Conservation (phyloP, 2,797 vertebrate genomes). For the Petrocephalus sullivani region DNA sequence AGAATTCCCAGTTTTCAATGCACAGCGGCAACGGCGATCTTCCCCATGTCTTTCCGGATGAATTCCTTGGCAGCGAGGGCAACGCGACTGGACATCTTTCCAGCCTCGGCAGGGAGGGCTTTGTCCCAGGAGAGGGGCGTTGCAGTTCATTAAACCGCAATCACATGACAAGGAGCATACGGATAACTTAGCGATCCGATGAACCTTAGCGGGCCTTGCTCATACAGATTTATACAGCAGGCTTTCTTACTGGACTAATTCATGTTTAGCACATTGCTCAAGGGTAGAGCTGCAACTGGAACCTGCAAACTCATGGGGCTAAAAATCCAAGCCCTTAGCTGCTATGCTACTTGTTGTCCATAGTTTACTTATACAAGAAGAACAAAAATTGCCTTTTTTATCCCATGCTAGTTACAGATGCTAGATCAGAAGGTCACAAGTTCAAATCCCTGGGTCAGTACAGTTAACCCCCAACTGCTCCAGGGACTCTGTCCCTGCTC, state of each 20-base stretch:
- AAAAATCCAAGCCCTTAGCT: neutral
- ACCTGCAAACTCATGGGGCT: neutral
- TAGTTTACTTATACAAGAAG: neutral
- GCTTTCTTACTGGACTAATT: neutral
- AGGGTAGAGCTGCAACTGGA: neutral
- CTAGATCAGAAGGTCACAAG: neutral
- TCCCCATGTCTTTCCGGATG: neutral
- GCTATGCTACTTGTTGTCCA: neutral
- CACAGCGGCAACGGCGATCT: neutral
- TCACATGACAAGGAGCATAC: constrained; percentile 15
- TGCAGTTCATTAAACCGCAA: neutral
- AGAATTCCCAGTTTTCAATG: neutral
- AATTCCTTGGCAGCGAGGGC: constrained; percentile 1
- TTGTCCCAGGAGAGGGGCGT: neutral
- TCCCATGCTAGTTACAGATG: neutral
- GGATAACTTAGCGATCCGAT: neutral
- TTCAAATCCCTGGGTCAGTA: neutral
- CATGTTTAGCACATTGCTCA: neutral
- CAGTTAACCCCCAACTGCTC: neutral
- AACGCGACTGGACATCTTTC: neutral
- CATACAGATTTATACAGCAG: neutral
- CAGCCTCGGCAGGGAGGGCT: neutral
- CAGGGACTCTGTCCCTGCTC: neutral
- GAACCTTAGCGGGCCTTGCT: neutral
- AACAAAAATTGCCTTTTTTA: neutral